Base-by-base conservation (phyloP, 2,888 invertebrate genomes). In the Ceramica pisi region DNA sequence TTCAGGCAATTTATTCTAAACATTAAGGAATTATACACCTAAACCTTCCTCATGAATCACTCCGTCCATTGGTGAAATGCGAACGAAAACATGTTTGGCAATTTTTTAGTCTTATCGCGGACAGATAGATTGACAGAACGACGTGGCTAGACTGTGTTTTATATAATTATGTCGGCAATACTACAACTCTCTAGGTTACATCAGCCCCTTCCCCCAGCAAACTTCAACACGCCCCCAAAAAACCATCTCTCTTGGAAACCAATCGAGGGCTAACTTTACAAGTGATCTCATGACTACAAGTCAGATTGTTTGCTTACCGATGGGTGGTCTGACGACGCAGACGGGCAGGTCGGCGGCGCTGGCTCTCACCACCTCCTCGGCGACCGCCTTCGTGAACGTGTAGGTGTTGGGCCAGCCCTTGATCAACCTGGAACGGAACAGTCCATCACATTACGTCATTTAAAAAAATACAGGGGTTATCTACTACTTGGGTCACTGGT, bases 341-440 rank as follows among this genome's bases (percentile, higher is more conserved):
- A 75, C 23, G 0, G 83, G 83, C 8, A 84, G 50, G 0, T 82
- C 71, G 1, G n/a, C 53, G 2, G 67, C 65, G 9, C 41, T 48
- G 16, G 46, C 8, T 14, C 69, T 55, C 16, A 87, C 76, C 21
- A 75, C 57, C n/a, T 87, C 85, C 66, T 87, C 86, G 1, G 84
- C 83, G 6, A 87, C 21, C 0, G 87, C 82, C 55, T 87, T 87
- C n/a, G 87, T 81, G 55, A 86, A 87, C 1, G 84, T 77, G 35
- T 87, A 87, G 0, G 87, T 87, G 31, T 87, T 86, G 0, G 85
- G 83, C 87, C 84, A 86, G 7, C 67, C 76, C 31, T 61, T 59
- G 6, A 64, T 72, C 41, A 83, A 59, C 10, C 83, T 83, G 46
- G 12, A 59, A 35, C 19, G 10, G 48, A 10, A 53, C 21, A 23